Conservation (phyloP, 2,797 vertebrate genomes). For the Halcyon chelicuti region DNA sequence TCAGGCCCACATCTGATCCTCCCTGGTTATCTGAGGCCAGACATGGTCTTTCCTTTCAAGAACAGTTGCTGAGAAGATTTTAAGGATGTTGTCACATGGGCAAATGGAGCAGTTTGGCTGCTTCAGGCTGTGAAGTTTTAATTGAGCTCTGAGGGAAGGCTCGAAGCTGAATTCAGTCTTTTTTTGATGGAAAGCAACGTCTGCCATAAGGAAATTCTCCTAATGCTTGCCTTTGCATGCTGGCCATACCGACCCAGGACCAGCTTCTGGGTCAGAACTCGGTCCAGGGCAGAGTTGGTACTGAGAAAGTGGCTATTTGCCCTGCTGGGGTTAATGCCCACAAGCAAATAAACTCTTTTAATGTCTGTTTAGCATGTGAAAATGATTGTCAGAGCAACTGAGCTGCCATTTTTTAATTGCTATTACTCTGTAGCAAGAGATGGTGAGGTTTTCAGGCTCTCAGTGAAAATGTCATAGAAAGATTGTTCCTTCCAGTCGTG, state of each 20-base stretch:
- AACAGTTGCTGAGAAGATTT: conserved; percentile 13
- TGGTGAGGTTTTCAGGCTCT: not conserved
- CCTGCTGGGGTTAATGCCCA: not conserved
- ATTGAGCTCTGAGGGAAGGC: conserved; percentile 40
- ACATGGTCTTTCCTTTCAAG: not conserved
- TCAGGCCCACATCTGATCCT: not conserved
- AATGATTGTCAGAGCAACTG: not conserved
- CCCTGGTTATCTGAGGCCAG: not conserved
- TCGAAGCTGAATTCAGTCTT: not conserved
- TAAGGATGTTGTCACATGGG: not conserved
- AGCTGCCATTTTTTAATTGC: conserved; percentile 4
- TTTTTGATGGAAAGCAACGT: not conserved
- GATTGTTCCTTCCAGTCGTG: not conserved
- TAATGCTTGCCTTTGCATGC: not conserved
- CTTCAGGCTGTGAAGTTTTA: conserved; percentile 52
- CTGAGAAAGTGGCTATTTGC: not conserved
- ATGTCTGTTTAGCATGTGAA: not conserved
- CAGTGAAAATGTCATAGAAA: not conserved
- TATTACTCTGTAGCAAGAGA: not conserved
- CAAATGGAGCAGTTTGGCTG: not conserved
- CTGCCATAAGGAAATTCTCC: not conserved
- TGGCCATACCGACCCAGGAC: not conserved
- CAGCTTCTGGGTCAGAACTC: not conserved
- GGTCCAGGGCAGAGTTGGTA: not conserved
- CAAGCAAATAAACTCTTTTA: not conserved